Evolutionary conservation across 2,797 vertebrate genomes (phyloP), one percentile per base, ranked within the genome.

Genomic region (Hozukius guyotensis): DNA sequence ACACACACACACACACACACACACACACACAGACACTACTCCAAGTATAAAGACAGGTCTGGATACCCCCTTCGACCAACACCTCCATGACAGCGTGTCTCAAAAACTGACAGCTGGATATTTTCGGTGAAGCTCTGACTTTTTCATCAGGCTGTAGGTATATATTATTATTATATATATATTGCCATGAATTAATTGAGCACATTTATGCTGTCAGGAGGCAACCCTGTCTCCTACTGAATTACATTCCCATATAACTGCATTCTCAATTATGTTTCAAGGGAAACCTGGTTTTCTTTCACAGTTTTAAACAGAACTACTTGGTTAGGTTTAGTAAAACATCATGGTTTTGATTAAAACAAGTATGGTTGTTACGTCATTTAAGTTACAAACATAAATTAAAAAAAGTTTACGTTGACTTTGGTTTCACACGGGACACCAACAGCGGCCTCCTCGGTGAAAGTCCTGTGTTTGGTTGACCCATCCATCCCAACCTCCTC

Each of bases 41-140:
- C 25, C 36, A 49, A 31, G 38, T 18, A 32, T 24, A 59, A 27
- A 73, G 60, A 42, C 49, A 42, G 80, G 78, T 83, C 76, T 73
- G 55, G 78, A 31, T 4, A 32, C 71, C 53, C 22, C 27, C 31
- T 55, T 18, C 20, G 49, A 57, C 52, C 27, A 46, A 24, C 38
- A 42, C 57, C 68, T 65, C 62, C 34, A 18, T 57, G 31, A 72
- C 24, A 31, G 65, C 38, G 6, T 53, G 49, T 74, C 71, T 72
- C 49, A 13, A 5, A 29, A 25, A 13, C 22, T 34, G 49, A 61
- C 61, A 25, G 16, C 42, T 27, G 8, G 18, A 31, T 20, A 6
- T 32, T 14, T 42, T 14, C 5, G 38, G 38, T 42, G 38, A 42
- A 42, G 13, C 38, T 42, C 5, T 42, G 38, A 42, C 42, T 46